Conservation (phyloP, 1,140 invertebrate genomes). For the Drosophila parvula region DNA sequence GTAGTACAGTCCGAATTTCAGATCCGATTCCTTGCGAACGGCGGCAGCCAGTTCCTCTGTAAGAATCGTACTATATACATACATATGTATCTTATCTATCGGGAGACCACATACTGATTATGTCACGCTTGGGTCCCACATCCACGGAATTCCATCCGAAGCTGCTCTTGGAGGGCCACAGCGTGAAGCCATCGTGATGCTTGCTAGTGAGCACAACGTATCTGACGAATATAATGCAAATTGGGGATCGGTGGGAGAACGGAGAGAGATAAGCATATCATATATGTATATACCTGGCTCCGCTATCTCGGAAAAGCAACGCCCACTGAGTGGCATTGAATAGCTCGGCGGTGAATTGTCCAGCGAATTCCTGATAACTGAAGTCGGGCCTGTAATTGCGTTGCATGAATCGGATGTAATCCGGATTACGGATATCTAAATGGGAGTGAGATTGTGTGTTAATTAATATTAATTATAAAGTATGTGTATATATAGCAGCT, state of each 20-base stretch:
- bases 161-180: slow-evolving; percentile 94
- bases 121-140: slow-evolving; percentile 92
- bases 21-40: slow-evolving; percentile 86
- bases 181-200: slow-evolving; percentile 96
- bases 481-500: not conserved
- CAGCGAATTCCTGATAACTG: slow-evolving; percentile 94
- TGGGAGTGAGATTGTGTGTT: not conserved
- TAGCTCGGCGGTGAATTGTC: slow-evolving; percentile 92
- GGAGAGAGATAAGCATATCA: not conserved
- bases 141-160: slow-evolving; percentile 96
- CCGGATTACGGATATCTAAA: slow-evolving; percentile 56
- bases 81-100: not conserved
- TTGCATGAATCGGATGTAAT: slow-evolving; percentile 88
- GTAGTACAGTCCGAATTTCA: slow-evolving; percentile 95
- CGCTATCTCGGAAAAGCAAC: slow-evolving; percentile 89
- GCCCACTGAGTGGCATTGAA: slow-evolving; percentile 92
- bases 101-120: slow-evolving; percentile 86
- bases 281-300: slow-evolving; percentile 88
- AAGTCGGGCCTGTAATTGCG: slow-evolving; percentile 91
- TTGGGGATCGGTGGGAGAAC: not conserved
- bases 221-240: slow-evolving; percentile 80
- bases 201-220: slow-evolving; percentile 96
- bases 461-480: not conserved
- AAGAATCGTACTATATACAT: too few species aligned
- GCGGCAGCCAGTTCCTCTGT: slow-evolving; percentile 88